Conservation (phyloP, 2,113 vertebrate genomes). For the Clupea harengus region DNA sequence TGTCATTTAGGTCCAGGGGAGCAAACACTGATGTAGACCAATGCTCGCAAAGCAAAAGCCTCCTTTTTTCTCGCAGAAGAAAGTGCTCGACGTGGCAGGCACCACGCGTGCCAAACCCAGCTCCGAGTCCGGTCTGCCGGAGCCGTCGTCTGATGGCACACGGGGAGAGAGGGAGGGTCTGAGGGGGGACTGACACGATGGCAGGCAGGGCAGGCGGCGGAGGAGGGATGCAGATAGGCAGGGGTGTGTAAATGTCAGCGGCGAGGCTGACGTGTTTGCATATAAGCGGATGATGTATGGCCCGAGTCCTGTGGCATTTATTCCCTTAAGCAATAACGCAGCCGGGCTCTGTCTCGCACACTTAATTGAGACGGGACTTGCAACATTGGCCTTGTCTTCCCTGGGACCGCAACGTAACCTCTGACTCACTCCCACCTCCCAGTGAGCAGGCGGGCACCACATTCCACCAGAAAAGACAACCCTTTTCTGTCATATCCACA, state of each 20-base stretch:
- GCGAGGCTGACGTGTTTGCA: slow-evolving; percentile 72
- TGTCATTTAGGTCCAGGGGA: not conserved
- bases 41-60: not conserved
- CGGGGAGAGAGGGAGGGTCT: slow-evolving; percentile 5
- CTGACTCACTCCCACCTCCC: slow-evolving; percentile 65
- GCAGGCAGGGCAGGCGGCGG: not conserved
- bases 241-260: slow-evolving; percentile 73
- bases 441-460: not conserved
- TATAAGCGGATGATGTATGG: slow-evolving; percentile 74
- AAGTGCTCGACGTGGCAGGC: slow-evolving; percentile 12
- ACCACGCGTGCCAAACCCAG: not conserved
- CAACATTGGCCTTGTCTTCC: slow-evolving; percentile 65
- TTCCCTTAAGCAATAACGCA: slow-evolving; percentile 76
- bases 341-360: slow-evolving; percentile 67
- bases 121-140: not conserved
- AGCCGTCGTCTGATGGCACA: not conserved
- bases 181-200: not conserved
- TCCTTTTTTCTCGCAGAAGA: not conserved
- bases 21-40: not conserved
- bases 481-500: not conserved
- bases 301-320: slow-evolving; percentile 66
- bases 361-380: slow-evolving; percentile 82
- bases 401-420: slow-evolving; percentile 74
- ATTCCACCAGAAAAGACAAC: slow-evolving; percentile 2
- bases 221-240: slow-evolving; percentile 59